phyloP scores from a whole-genome alignment of 2,888 invertebrate species.

The Hydropsyche betteni region DNA sequence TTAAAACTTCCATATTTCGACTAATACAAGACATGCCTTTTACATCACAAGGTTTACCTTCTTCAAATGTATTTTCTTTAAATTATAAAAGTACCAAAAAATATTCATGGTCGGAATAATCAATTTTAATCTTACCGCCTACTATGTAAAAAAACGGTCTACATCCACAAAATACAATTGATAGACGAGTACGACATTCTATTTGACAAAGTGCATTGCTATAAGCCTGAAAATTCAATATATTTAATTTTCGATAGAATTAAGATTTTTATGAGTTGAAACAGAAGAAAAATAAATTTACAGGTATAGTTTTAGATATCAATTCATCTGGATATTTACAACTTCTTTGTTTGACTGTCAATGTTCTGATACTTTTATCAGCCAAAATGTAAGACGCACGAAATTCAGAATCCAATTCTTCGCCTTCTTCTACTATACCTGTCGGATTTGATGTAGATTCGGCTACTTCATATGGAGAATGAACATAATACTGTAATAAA shows the following conservation, averaged over 20 bases:
- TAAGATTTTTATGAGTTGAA: background rate
- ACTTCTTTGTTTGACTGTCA: conserved; percentile 60
- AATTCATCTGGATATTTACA: conserved; percentile 64
- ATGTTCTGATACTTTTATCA: conserved; percentile 56
- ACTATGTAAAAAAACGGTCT: conserved; percentile 65
- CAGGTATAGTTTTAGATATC: conserved; percentile 59
- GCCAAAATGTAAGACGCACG: conserved; percentile 61
- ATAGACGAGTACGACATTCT: conserved; percentile 65
- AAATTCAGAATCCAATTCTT: conserved; percentile 61
- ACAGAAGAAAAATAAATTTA: conserved; percentile 49
- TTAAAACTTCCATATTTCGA: conserved; percentile 63
- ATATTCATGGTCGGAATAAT: background rate
- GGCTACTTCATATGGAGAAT: conserved; percentile 66
- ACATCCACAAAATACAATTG: conserved; percentile 66
- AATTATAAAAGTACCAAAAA: background rate
- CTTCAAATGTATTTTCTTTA: conserved; percentile 53
- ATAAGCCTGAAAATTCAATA: conserved; percentile 58
- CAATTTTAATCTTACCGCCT: conserved; percentile 57
- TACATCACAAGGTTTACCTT: conserved; percentile 65
- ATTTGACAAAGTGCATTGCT: conserved; percentile 67
- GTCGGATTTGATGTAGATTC: conserved; percentile 63
- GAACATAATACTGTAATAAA: conserved; percentile 63
- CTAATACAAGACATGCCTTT: conserved; percentile 67
- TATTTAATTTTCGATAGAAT: background rate
- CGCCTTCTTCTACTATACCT: conserved; percentile 59